These are phyloP conservation scores for Sebastes minor DNA, from an alignment of 2,797 vertebrate species.

Conservation along the genomic window DNA sequence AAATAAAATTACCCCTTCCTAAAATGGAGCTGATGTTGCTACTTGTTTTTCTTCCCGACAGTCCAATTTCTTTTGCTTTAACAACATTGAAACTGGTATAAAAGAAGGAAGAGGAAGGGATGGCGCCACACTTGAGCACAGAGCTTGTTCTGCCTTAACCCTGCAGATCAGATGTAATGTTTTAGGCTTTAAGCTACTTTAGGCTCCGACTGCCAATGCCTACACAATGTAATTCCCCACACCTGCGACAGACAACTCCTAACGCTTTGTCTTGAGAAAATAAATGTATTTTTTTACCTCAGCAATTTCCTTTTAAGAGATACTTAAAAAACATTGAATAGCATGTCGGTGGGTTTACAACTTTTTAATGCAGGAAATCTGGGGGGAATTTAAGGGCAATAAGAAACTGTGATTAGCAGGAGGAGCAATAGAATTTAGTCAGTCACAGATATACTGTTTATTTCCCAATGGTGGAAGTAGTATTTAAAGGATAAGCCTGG, in stretches of 20 bases:
- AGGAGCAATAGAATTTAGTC: not conserved
- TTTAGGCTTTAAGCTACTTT: slow-evolving; percentile 65
- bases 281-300: not conserved
- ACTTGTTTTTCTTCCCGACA: slow-evolving; percentile 12
- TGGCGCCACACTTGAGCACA: slow-evolving; percentile 38
- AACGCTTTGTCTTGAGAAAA: slow-evolving; percentile 6
- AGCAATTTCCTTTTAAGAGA: not conserved
- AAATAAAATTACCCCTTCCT: slow-evolving; percentile 28
- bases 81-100: slow-evolving; percentile 20
- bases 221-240: slow-evolving; percentile 36
- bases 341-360: not conserved
- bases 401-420: slow-evolving; percentile 13
- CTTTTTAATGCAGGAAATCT: not conserved
- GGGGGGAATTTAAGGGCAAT: slow-evolving; percentile 4
- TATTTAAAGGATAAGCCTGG: not conserved
- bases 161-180: slow-evolving; percentile 67
- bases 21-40: slow-evolving; percentile 23
- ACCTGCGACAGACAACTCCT: slow-evolving; percentile 18
- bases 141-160: slow-evolving; percentile 67
- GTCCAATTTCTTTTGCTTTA: slow-evolving; percentile 48
- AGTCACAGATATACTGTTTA: slow-evolving; percentile 12
- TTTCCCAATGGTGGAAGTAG: not conserved
- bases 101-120: slow-evolving; percentile 23
- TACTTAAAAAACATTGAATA: not conserved
- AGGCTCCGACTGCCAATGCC: slow-evolving; percentile 59